Evolutionary conservation across 2,797 vertebrate species (phyloP).

Genomic region (Scleropages formosus): DNA sequence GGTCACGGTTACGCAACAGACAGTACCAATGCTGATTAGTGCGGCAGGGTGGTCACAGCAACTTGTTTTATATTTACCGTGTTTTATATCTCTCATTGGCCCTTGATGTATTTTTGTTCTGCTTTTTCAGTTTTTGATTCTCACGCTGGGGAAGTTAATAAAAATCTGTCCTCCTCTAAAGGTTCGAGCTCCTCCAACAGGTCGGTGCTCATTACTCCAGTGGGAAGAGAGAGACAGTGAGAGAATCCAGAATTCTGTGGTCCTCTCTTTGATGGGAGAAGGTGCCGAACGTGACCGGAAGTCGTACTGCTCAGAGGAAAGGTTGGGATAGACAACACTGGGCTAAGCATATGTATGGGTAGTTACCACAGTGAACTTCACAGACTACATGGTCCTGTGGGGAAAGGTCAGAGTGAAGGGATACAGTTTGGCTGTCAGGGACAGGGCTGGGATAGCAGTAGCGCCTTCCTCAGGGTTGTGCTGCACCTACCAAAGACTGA

Average conservation of each 20-base stretch:
- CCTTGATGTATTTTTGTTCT: no score
- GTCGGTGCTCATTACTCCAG: neutral
- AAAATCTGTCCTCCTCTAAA: neutral
- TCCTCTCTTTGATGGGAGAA: neutral
- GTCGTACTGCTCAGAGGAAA: neutral
- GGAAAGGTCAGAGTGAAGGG: slow-evolving; percentile 24
- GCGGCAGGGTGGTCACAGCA: neutral
- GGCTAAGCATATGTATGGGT: neutral
- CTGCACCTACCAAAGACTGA: neutral
- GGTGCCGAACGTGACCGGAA: neutral
- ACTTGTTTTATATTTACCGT: neutral
- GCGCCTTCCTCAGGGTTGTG: neutral
- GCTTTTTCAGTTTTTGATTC: no score
- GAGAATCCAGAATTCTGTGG: no score
- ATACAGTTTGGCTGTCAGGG: neutral
- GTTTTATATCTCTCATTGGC: neutral
- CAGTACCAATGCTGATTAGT: neutral
- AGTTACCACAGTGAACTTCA: neutral
- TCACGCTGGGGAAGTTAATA: no score
- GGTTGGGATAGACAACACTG: neutral
- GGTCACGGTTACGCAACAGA: no score
- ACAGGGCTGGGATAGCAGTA: no score
- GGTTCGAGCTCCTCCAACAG: neutral
- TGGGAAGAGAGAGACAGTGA: neutral
- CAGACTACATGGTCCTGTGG: neutral